These are phyloP conservation scores for Xanthia icteritia DNA, from an alignment of 2,888 invertebrate genomes.

Conservation along the genomic window DNA sequence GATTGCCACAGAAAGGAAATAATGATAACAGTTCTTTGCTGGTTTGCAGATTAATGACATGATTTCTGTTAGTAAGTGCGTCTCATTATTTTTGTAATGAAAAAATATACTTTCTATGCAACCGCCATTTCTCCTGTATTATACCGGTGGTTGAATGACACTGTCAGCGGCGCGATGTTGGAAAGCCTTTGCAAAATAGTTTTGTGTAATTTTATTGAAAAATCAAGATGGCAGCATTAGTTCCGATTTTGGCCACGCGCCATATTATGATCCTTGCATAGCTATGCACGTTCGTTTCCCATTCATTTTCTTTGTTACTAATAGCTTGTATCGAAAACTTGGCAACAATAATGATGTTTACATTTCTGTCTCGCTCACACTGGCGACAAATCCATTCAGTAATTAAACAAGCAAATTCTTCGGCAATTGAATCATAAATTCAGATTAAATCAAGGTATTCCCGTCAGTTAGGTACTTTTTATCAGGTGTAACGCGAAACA, in stretches of 20 bases:
- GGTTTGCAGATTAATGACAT: neutral
- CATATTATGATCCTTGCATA: neutral
- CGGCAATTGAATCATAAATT: neutral
- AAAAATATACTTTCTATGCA: neutral
- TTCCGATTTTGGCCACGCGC: neutral
- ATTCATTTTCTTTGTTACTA: neutral
- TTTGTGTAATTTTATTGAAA: neutral
- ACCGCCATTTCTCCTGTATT: neutral
- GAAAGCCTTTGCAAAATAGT: neutral
- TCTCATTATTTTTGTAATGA: neutral
- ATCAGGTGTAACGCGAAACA: neutral
- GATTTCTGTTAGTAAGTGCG: neutral
- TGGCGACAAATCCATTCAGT: neutral
- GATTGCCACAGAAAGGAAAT: slow-evolving; percentile 20
- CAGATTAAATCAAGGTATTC: neutral
- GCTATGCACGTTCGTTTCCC: neutral
- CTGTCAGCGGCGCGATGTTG: neutral
- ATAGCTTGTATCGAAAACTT: neutral
- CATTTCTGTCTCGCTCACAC: neutral
- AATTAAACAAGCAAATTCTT: slow-evolving; percentile 32
- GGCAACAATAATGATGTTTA: slow-evolving; percentile 23
- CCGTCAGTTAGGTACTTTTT: too few species aligned
- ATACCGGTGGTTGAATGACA: neutral
- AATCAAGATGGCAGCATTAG: neutral
- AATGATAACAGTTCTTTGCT: slow-evolving; percentile 28